A percentile compares a stretch with the other conserved stretches of the same genome.
Evolutionary conservation across 1,140 invertebrate species (phyloP).

Genomic region (Cotesia chilonis): DNA sequence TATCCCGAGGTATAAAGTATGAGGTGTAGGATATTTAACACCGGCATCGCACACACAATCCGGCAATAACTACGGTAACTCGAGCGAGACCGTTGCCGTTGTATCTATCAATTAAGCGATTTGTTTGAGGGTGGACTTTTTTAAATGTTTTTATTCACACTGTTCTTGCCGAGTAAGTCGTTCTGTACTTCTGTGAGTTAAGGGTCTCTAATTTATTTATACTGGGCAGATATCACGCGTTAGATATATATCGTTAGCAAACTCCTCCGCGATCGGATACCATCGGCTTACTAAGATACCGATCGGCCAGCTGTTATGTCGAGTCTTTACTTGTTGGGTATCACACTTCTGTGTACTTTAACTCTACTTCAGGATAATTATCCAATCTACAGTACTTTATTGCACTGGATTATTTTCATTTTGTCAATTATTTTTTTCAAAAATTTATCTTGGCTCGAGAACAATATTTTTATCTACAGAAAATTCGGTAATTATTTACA

Average conservation of each 20-base stretch:
- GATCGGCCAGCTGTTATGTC: slow-evolving; percentile 30
- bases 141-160: too few relatives aligned
- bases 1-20: too few relatives aligned
- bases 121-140: background rate
- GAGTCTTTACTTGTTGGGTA: background rate
- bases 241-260: slow-evolving; percentile 12
- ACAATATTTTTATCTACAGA: too few relatives aligned
- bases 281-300: slow-evolving; percentile 24
- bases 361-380: slow-evolving; percentile 18
- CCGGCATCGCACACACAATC: slow-evolving; percentile 1
- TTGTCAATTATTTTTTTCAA: too few relatives aligned
- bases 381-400: slow-evolving; percentile 16
- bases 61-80: slow-evolving; percentile 2
- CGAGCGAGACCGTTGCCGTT: slow-evolving; percentile 7
- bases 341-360: slow-evolving; percentile 4
- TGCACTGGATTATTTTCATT: background rate
- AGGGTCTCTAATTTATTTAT: slow-evolving; percentile 1
- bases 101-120: slow-evolving; percentile 37
- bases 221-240: slow-evolving; percentile 18
- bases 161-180: background rate
- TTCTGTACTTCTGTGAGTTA: background rate
- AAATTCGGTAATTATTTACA: too few relatives aligned
- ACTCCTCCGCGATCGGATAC: slow-evolving; percentile 25
- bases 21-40: background rate
- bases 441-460: too few relatives aligned